Conservation (phyloP, 2,113 vertebrate genomes). For the Catagonus wagneri region DNA sequence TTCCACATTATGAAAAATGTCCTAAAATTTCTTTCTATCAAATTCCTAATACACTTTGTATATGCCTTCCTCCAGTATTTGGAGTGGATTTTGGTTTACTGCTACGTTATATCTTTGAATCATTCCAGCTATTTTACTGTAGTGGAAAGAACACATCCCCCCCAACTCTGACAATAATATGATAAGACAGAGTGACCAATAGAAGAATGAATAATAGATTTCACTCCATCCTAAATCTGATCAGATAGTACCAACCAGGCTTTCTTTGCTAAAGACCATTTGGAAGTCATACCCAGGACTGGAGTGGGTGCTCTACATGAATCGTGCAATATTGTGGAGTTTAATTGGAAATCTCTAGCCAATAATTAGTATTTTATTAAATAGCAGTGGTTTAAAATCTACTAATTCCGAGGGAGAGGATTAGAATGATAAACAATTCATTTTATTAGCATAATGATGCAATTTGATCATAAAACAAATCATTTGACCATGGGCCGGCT, state of each 20-base stretch:
- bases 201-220: neutral
- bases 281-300: neutral
- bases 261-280: neutral
- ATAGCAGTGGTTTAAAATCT: neutral
- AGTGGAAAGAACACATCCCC: neutral
- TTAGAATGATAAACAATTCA: neutral
- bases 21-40: neutral
- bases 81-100: neutral
- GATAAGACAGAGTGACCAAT: neutral
- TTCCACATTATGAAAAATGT: neutral
- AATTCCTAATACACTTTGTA: neutral
- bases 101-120: neutral
- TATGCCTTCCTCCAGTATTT: neutral
- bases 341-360: neutral
- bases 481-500: neutral
- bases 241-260: neutral
- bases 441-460: neutral
- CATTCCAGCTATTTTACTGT: neutral
- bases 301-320: neutral
- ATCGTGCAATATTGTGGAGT: neutral
- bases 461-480: neutral
- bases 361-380: neutral
- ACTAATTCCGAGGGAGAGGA: neutral
- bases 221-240: neutral
- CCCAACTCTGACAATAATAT: neutral